Percentiles rank a stretch among this genome's conserved stretches.
phyloP scores from a whole-genome alignment of 2,797 vertebrate genomes.

The Rallus crepitans region DNA sequence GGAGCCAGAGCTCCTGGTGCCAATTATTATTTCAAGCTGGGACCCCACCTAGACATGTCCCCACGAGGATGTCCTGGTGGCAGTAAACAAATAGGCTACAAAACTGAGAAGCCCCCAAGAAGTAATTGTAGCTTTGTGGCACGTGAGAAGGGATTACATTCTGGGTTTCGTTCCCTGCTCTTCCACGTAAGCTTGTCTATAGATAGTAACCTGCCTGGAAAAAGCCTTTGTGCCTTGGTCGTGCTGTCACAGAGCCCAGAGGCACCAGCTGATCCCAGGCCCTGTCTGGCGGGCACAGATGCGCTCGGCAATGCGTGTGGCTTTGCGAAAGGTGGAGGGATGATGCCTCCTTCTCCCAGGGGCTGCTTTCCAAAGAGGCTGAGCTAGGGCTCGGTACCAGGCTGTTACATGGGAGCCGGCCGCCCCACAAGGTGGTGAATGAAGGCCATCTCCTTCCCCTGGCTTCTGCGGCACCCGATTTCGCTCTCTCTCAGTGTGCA shows the following conservation, averaged over 20 bases:
- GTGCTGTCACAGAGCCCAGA: neutral
- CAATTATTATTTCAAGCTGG: neutral
- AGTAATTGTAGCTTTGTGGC: constrained; percentile 32
- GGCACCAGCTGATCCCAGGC: neutral
- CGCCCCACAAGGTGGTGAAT: neutral
- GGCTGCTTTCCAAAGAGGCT: neutral
- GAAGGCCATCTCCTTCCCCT: neutral
- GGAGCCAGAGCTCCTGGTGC: neutral
- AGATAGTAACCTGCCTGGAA: constrained; percentile 39
- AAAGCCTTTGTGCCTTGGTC: neutral
- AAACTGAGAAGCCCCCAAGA: neutral
- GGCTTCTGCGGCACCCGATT: neutral
- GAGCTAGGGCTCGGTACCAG: neutral
- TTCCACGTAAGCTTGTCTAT: constrained; percentile 12
- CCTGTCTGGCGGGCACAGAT: neutral
- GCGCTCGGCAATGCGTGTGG: neutral
- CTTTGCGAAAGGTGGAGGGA: neutral
- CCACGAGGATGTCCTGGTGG: neutral
- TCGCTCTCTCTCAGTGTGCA: neutral
- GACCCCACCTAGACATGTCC: neutral
- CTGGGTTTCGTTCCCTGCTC: constrained; percentile 32
- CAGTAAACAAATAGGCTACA: constrained; percentile 4
- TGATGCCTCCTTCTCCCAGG: neutral
- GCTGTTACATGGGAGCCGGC: neutral
- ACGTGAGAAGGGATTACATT: neutral